A percentile compares a stretch with the other conserved stretches of the same genome.
These are phyloP conservation scores for Egretta garzetta DNA, from an alignment of 2,113 vertebrate genomes.

Conservation along the genomic window DNA sequence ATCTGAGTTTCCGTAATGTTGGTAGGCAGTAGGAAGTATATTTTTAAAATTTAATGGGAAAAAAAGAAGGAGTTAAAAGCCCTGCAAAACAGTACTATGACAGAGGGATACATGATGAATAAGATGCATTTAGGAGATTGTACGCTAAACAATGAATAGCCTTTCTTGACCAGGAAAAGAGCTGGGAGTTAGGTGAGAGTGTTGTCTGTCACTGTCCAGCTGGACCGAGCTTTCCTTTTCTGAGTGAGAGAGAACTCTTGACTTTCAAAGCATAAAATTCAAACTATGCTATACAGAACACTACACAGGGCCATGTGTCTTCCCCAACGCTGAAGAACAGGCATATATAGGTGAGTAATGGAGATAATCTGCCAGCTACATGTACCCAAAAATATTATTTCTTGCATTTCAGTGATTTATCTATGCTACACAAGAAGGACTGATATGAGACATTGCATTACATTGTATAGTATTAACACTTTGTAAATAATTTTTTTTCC, in stretches of 20 bases:
- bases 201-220: rapidly evolving
- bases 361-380: neutral
- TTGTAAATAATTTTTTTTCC: neutral
- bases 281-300: neutral
- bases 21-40: neutral
- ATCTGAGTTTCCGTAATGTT: neutral
- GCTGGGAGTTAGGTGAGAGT: neutral
- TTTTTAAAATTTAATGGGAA: neutral
- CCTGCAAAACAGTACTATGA: neutral
- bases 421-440: neutral
- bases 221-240: neutral
- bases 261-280: neutral
- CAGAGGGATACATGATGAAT: neutral
- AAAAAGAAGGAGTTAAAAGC: neutral
- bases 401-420: neutral
- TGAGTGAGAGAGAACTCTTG: neutral
- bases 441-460: neutral
- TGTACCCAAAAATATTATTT: neutral
- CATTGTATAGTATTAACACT: neutral
- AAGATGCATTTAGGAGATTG: neutral
- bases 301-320: neutral
- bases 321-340: neutral
- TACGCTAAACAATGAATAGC: neutral
- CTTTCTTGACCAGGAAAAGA: neutral
- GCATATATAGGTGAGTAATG: neutral